Evolutionary conservation across 2,888 invertebrate species (phyloP).

Genomic region (Hanleya hanleyi): DNA sequence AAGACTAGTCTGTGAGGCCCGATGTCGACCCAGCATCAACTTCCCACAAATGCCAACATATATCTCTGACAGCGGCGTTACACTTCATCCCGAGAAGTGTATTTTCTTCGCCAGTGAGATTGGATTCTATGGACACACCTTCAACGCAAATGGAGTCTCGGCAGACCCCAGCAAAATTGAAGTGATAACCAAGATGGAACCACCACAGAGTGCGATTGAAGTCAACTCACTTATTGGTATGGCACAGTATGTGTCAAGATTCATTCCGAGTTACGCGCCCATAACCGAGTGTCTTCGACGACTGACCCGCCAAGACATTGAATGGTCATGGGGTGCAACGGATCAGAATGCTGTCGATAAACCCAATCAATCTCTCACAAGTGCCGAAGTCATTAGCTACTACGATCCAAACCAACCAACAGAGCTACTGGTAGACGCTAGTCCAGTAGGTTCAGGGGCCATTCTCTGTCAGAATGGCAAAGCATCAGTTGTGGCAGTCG

Average conservation of each 20-base stretch:
- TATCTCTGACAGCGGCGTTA: too few relatives aligned
- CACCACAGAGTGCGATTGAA: too few relatives aligned
- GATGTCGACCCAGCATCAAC: too few relatives aligned
- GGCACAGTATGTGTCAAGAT: slow-evolving; percentile 31
- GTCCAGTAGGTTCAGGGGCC: slow-evolving; percentile 46
- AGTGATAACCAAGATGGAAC: not conserved
- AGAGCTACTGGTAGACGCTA: slow-evolving; percentile 46
- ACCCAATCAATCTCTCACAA: slow-evolving; percentile 38
- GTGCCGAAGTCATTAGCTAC: slow-evolving; percentile 37
- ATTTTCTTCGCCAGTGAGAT: too few relatives aligned
- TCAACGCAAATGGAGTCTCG: slow-evolving; percentile 11
- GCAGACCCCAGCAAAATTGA: slow-evolving; percentile 6
- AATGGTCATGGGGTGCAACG: slow-evolving; percentile 33
- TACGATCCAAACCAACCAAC: slow-evolving; percentile 38
- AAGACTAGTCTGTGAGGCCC: too few relatives aligned
- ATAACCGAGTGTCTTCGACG: slow-evolving; percentile 39
- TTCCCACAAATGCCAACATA: too few relatives aligned
- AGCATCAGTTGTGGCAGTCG: too few relatives aligned
- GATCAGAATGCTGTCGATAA: slow-evolving; percentile 35
- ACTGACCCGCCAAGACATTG: slow-evolving; percentile 33
- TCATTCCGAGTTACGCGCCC: slow-evolving; percentile 36
- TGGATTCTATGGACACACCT: slow-evolving; percentile 14
- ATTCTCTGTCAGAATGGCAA: slow-evolving; percentile 42
- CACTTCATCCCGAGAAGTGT: too few relatives aligned
- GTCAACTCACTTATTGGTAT: slow-evolving; percentile 33